Conservation (phyloP, 1,140 invertebrate genomes). For the Atta colombica region DNA sequence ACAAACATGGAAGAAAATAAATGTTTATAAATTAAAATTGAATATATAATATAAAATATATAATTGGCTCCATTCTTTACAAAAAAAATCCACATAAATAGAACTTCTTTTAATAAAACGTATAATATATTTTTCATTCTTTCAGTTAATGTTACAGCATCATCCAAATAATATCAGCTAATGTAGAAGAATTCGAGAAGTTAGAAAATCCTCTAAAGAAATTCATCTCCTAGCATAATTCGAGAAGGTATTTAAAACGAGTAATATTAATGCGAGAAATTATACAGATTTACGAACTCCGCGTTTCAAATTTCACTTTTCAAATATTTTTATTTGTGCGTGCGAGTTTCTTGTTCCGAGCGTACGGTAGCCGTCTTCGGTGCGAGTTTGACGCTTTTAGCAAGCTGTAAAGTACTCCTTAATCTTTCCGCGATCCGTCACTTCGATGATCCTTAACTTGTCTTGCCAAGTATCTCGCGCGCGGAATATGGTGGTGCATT, state of each 20-base stretch:
- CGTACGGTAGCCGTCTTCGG: conserved; percentile 32
- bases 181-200: background rate
- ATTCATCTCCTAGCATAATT: background rate
- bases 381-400: conserved; percentile 49
- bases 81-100: background rate
- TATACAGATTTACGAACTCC: background rate
- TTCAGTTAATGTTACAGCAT: background rate
- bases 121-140: background rate
- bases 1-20: background rate
- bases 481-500: conserved; percentile 69
- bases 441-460: conserved; percentile 52
- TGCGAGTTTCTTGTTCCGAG: background rate
- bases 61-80: background rate
- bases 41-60: background rate
- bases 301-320: background rate
- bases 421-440: conserved; percentile 71
- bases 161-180: background rate
- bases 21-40: background rate
- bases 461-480: conserved; percentile 56
- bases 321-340: background rate
- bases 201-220: background rate
- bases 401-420: conserved; percentile 61
- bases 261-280: background rate
- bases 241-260: background rate
- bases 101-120: background rate